Evolutionary conservation across 2,113 vertebrate species (phyloP).

Genomic region (Choloepus hoffmanni): DNA sequence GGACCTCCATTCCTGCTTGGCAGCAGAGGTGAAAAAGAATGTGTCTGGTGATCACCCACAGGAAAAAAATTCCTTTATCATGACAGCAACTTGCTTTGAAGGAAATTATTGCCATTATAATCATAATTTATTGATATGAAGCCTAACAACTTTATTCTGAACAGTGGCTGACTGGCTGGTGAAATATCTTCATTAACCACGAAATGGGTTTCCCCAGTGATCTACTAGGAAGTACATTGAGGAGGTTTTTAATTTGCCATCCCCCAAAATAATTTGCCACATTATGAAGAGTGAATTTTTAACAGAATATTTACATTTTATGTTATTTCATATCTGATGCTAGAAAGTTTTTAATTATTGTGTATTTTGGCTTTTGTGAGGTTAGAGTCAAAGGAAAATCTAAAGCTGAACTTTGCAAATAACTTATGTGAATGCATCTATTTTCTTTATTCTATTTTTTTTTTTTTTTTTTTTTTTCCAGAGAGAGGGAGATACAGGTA

Average conservation of each 20-base stretch:
- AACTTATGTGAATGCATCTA: not conserved
- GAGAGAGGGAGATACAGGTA: not conserved
- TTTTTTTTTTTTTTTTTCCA: not conserved
- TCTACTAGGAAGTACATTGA: not conserved
- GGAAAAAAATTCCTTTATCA: conserved; percentile 77
- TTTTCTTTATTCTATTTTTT: not conserved
- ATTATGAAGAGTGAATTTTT: not conserved
- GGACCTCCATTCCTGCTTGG: conserved; percentile 30
- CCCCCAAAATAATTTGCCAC: not conserved
- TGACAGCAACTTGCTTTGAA: conserved; percentile 74
- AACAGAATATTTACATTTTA: conserved; percentile 33
- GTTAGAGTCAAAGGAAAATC: not conserved
- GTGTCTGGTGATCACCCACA: conserved; percentile 72
- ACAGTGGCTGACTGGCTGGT: conserved; percentile 50
- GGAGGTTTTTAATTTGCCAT: conserved; percentile 46
- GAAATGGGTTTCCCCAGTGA: fast-evolving
- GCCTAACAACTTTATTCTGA: conserved; percentile 71
- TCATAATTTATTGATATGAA: conserved; percentile 68
- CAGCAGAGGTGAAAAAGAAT: conserved; percentile 68
- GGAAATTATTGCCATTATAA: conserved; percentile 75
- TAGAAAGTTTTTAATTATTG: not conserved
- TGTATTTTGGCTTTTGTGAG: conserved; percentile 3
- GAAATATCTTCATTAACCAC: conserved; percentile 45
- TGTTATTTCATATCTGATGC: not conserved
- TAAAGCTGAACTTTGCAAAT: conserved; percentile 40